A percentile compares a stretch with the other conserved stretches of the same genome.
Evolutionary conservation across 2,888 invertebrate genomes (phyloP).

Genomic region (Dolichomitus sp.): DNA sequence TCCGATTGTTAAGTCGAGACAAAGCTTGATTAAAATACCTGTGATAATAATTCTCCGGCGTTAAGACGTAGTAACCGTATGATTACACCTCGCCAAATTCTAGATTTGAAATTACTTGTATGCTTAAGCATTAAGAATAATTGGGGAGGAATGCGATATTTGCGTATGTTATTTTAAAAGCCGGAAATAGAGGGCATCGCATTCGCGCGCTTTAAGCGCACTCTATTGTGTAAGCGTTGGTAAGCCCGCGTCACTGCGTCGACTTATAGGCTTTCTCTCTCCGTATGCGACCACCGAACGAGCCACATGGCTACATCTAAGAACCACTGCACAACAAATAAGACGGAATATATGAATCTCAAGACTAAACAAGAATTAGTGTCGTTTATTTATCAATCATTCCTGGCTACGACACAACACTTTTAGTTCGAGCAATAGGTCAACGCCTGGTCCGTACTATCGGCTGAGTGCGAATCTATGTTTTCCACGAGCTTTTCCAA

Average conservation of each 20-base stretch:
- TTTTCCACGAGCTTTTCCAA: conserved; percentile 9
- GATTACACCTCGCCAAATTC: not conserved
- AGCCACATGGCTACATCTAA: no score
- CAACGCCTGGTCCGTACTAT: not conserved
- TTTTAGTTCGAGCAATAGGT: not conserved
- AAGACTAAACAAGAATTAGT: no score
- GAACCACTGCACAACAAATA: no score
- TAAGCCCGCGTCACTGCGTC: no score
- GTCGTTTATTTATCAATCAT: no score
- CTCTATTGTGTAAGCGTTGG: no score
- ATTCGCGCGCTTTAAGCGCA: no score
- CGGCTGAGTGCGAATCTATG: conserved; percentile 16
- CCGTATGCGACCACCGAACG: no score
- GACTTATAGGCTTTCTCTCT: no score
- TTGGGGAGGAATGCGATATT: conserved; percentile 3
- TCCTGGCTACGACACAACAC: no score
- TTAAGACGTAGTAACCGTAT: no score
- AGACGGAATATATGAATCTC: no score
- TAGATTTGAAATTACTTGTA: not conserved
- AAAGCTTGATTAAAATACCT: not conserved
- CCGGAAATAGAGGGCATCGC: not conserved
- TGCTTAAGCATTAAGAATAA: conserved; percentile 3
- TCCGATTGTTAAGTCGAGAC: not conserved
- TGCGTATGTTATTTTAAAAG: not conserved
- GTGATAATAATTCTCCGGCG: not conserved